Percentiles rank a stretch among this genome's conserved stretches.
These are phyloP conservation scores for Stenolophus ochropezus DNA, from an alignment of 2,888 invertebrate species.

Conservation along the genomic window DNA sequence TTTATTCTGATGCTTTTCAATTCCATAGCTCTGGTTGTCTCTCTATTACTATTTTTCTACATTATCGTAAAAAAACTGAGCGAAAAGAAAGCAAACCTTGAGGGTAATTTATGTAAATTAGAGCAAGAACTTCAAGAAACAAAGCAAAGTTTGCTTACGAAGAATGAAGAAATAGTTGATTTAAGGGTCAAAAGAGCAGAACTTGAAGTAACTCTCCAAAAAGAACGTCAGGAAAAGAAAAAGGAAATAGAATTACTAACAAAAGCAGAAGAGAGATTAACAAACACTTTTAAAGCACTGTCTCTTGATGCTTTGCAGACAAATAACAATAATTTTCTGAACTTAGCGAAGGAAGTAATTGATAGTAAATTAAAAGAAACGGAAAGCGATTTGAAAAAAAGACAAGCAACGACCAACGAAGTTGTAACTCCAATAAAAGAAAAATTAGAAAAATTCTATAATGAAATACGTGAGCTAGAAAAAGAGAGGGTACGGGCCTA, in stretches of 20 bases:
- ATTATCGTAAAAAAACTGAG: too few species aligned
- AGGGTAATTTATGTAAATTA: too few species aligned
- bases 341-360: conserved; percentile 10
- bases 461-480: conserved; percentile 6
- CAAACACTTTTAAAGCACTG: conserved; percentile 5
- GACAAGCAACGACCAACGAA: conserved; percentile 10
- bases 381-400: conserved; percentile 1
- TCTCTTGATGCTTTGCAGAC: conserved; percentile 7
- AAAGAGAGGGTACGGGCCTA: conserved; percentile 9
- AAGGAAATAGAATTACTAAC: background rate
- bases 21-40: background rate
- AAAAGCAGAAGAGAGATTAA: background rate
- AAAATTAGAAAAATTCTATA: conserved; percentile 6
- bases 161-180: conserved; percentile 10
- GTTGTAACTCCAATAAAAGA: conserved; percentile 4
- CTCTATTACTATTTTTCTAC: background rate
- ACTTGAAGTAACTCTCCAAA: background rate
- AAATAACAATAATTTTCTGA: conserved; percentile 7
- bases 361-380: conserved; percentile 6
- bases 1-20: conserved; percentile 10
- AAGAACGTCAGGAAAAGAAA: conserved; percentile 5
- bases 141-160: background rate
- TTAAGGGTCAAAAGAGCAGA: background rate
- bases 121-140: background rate
- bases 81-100: too few species aligned